Evolutionary conservation across 2,888 invertebrate genomes (phyloP), one percentile per base, ranked within the genome.

Genomic region (Hydrotaea cyrtoneurina): DNA sequence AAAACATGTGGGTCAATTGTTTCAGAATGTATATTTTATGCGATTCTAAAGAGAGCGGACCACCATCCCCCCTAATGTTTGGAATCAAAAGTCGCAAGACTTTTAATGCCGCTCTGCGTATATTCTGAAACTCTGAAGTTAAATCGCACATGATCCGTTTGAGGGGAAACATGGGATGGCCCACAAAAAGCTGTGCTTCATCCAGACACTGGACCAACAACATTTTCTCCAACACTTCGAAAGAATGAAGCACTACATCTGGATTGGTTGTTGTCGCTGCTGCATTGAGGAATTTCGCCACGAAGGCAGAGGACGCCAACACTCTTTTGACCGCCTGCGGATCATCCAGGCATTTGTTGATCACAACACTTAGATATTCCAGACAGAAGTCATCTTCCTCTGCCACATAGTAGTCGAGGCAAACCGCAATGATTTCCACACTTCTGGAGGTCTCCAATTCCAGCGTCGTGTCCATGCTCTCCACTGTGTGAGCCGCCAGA

Each of bases 81-180:
- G 88, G 80, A 7, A 91, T 77, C 2, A 91, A 78, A 0, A 86
- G 86, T 19, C 89, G 89, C 0, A 90, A 36, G 0, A 90, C 84
- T 31, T 89, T 89, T 0, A 91, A 69, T 0, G 88, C 86, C 0
- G 89, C 88, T 36, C 87, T 86, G 3, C 91, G 87, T 19, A 91
- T 88, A 76, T 91, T 90, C 3, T 77, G 74, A 59, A 87, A 90
- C 73, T 89, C 88, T 8, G 87, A 89, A 31, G 88, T 88, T 43
- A 91, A 77, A 80, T 91, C 91, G 39, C 91, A 90, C 3, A 90
- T 79, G 0, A 91, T 80, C 19, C 91, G 88, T 78, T 89, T 88
- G 0, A 88, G 78, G 0, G 91, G 91, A 72, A 91, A 91, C 0
- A 85, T 82, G 0, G 86, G 73, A 15, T 86, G 75, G 0, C 86